Base-by-base conservation (phyloP, 2,888 invertebrate genomes). In the Polyploca ridens region DNA sequence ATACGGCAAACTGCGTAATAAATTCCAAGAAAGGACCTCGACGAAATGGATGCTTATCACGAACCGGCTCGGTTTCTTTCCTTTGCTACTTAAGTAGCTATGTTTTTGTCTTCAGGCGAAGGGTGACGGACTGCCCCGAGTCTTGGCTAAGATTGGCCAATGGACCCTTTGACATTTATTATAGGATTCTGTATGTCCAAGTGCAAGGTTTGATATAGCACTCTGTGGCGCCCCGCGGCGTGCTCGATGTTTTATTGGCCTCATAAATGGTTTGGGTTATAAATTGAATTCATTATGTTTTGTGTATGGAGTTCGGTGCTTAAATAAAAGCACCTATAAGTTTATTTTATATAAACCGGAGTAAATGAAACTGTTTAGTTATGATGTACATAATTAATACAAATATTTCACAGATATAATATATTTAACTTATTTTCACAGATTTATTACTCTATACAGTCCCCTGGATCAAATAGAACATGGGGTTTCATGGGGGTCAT, bases 1-100 rank as follows among this genome's bases (percentile, higher is more conserved):
- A 82, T 82, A 80, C 80, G 73, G 72, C 73, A 66, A 84, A 81
- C 82, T 78, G 71, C 76, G 75, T 82, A 84, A 84, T 84, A 84
- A 84, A 84, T 84, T 82, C 71, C 70, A 64, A 71, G 74, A 73
- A 74, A 76, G 77, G 77, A 77, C 72, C 75, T 67, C 70, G 75
- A 54, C 74, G 79, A 84, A 84, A 84, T 79, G 83, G 81, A 85
- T 81, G 85, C 84, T 85, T 86, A 85, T 85, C 85, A 84, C 84
- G 82, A 79, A 78, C 79, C 68, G 69, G 69, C 70, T 77, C 75
- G 79, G 79, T 76, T 72, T 69, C 69, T 68, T 64, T 63, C 72
- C 70, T 62, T 62, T 68, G 70, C 69, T 67, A 69, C 70, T 75
- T 79, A 82, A 82, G 82, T 83, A 78, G 84, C 77, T 74, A 73